Conservation (phyloP, 2,888 invertebrate species). For the Oscheius sp. region DNA sequence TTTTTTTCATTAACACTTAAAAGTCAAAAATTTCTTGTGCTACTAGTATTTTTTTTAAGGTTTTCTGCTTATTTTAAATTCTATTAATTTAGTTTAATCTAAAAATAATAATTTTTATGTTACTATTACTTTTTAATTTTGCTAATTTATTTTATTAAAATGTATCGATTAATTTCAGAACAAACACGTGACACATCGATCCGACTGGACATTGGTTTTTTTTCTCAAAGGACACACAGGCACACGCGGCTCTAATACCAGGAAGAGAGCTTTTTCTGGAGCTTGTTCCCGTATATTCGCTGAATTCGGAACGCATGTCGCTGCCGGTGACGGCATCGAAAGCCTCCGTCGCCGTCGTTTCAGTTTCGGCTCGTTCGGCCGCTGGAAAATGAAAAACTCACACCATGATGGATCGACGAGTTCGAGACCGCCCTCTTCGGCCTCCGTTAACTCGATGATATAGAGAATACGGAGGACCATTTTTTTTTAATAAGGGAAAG, state of each 20-base stretch:
- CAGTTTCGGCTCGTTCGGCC: constrained; percentile 54
- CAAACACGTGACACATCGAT: background rate
- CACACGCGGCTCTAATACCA: constrained; percentile 1
- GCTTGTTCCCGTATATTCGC: constrained; percentile 61
- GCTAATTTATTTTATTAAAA: background rate
- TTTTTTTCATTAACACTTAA: no score
- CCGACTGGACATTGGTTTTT: no score
- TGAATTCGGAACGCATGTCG: constrained; percentile 67
- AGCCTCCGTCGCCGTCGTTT: constrained; percentile 40
- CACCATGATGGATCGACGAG: constrained; percentile 70
- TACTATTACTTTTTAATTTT: no score
- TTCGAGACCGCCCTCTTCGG: constrained; percentile 70
- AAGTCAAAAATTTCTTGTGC: no score
- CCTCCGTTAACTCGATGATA: constrained; percentile 68
- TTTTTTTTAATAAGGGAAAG: background rate
- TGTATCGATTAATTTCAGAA: background rate
- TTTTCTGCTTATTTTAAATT: no score
- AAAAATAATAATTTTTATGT: no score
- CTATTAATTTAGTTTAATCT: no score
- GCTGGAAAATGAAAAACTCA: constrained; percentile 61
- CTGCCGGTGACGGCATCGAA: constrained; percentile 50
- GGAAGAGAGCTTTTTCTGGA: constrained; percentile 57
- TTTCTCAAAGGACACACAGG: constrained; percentile 1
- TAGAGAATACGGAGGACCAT: constrained; percentile 68
- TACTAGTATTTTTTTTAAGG: no score